phyloP scores from a whole-genome alignment of 2,888 invertebrate species.

The Euplagia quadripunctaria region DNA sequence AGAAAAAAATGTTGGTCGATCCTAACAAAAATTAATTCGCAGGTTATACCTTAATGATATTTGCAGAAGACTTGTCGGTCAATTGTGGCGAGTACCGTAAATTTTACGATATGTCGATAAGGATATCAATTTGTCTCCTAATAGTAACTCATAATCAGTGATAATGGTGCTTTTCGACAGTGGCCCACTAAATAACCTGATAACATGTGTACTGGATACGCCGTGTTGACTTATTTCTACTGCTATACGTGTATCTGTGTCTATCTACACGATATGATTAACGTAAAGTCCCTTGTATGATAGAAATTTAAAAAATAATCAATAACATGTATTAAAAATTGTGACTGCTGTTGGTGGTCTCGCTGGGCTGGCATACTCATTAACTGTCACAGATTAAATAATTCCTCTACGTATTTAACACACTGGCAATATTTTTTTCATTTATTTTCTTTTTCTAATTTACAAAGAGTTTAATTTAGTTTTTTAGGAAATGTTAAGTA shows the following conservation, averaged over 20 bases:
- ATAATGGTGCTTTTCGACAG: conserved; percentile 68
- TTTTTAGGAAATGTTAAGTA: neutral
- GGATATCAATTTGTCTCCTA: conserved; percentile 78
- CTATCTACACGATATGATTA: conserved; percentile 40
- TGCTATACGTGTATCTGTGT: conserved; percentile 38
- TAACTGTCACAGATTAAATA: neutral
- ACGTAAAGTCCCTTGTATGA: conserved; percentile 3
- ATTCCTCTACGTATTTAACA: neutral
- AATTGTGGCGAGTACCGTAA: conserved; percentile 74
- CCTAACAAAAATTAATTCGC: conserved; percentile 48
- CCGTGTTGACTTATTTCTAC: conserved; percentile 45
- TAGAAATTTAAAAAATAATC: conserved; percentile 3
- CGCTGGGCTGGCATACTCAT: neutral
- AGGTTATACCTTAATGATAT: conserved; percentile 71
- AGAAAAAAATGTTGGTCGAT: neutral
- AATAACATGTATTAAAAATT: neutral
- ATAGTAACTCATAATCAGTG: conserved; percentile 68
- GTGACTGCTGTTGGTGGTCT: neutral
- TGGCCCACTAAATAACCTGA: conserved; percentile 72
- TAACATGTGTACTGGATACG: conserved; percentile 64
- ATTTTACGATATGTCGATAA: conserved; percentile 80
- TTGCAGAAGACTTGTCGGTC: conserved; percentile 77
- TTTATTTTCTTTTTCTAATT: too few relatives aligned
- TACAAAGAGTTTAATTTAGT: neutral
- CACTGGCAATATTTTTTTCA: neutral